phyloP scores from a whole-genome alignment of 1,140 invertebrate species.

The Ceratosolen fusciceps region DNA sequence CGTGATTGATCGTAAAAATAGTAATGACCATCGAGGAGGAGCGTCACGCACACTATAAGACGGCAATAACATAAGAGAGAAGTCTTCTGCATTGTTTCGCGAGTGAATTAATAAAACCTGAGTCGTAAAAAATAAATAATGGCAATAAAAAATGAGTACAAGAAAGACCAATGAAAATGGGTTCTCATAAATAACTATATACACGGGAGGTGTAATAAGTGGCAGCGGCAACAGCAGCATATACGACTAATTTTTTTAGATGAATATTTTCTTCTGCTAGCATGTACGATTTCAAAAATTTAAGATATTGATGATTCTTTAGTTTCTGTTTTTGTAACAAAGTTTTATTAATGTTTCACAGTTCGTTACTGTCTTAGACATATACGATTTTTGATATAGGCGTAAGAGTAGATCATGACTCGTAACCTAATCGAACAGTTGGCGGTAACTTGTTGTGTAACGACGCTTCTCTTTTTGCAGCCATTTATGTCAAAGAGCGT shows the following conservation, averaged over 20 bases:
- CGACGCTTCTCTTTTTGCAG: too few relatives aligned
- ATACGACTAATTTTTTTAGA: not conserved
- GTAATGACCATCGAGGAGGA: conserved; percentile 38
- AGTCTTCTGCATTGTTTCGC: not conserved
- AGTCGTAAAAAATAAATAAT: conserved; percentile 40
- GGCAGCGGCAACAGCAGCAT: not conserved
- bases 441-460: too few relatives aligned
- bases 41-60: not conserved
- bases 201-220: not conserved
- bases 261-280: too few relatives aligned
- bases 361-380: not conserved
- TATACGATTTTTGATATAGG: not conserved
- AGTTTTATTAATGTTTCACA: conserved; percentile 34
- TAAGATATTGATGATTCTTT: conserved; percentile 43
- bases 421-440: too few relatives aligned
- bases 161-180: conserved; percentile 32
- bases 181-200: conserved; percentile 6
- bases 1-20: conserved; percentile 44
- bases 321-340: conserved; percentile 11
- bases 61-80: not conserved
- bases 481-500: not conserved
- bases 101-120: conserved; percentile 40
- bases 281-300: conserved; percentile 27
- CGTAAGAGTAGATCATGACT: not conserved
- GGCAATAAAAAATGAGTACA: conserved; percentile 22